Conservation (phyloP, 2,797 vertebrate species). For the Chiloscyllium punctatum region DNA sequence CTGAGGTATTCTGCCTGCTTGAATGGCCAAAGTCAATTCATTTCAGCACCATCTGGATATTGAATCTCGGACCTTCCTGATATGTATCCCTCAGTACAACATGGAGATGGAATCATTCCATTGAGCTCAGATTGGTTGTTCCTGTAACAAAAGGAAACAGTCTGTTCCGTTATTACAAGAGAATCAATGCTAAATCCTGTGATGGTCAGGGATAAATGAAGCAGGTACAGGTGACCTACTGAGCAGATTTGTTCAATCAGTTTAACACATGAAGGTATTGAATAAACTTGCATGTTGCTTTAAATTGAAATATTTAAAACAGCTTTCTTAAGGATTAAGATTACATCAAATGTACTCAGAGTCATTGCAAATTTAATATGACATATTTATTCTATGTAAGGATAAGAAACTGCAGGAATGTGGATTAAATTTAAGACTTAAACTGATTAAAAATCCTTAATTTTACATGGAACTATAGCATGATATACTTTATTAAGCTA, state of each 20-base stretch:
- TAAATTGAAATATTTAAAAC: background rate
- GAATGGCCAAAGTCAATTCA: background rate
- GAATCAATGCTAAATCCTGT: background rate
- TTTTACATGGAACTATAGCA: background rate
- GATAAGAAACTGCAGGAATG: background rate
- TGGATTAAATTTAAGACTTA: background rate
- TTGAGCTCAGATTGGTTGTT: background rate
- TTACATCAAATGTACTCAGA: background rate
- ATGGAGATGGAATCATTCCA: background rate
- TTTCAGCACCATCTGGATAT: background rate
- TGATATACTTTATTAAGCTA: background rate
- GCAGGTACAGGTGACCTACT: background rate
- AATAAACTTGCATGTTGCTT: background rate
- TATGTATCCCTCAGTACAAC: background rate
- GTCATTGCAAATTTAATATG: background rate
- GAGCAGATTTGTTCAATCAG: background rate
- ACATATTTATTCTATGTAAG: background rate
- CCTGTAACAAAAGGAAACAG: background rate
- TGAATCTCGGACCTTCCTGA: background rate
- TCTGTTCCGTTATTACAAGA: background rate
- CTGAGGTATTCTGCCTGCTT: background rate
- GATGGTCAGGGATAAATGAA: background rate
- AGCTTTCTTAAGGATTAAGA: background rate
- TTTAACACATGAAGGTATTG: background rate
- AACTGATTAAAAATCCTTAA: background rate